phyloP scores from a whole-genome alignment of 2,797 vertebrate genomes.

The Manis javanica region DNA sequence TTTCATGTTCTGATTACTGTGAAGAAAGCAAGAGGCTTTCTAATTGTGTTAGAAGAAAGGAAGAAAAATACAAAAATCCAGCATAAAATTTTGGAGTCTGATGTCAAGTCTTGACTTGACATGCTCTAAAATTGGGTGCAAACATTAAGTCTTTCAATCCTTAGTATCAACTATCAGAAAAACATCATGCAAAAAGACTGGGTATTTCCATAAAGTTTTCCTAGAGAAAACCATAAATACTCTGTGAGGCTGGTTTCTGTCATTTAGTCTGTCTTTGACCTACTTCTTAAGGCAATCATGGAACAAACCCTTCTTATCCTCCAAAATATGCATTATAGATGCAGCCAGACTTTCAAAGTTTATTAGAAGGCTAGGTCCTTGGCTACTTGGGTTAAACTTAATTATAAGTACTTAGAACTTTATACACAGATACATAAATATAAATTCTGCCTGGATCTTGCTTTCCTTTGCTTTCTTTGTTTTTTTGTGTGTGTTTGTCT shows the following conservation, averaged over 20 bases:
- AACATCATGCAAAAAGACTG: background rate
- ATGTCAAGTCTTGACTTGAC: background rate
- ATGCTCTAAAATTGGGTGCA: background rate
- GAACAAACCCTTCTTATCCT: background rate
- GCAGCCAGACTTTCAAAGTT: background rate
- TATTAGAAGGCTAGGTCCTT: background rate
- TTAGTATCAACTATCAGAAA: background rate
- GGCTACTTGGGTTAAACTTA: background rate
- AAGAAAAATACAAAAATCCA: background rate
- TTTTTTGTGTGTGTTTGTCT: background rate
- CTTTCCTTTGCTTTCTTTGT: background rate
- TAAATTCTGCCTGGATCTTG: background rate
- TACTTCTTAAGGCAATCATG: background rate
- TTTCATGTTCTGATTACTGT: conserved; percentile 63
- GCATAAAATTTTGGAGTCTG: background rate
- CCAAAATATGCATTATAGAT: background rate
- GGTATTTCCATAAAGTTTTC: background rate
- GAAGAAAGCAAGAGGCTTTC: conserved; percentile 53
- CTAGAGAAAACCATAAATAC: background rate
- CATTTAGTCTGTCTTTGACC: background rate
- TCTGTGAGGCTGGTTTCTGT: background rate
- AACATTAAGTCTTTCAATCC: background rate
- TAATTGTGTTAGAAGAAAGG: conserved; percentile 32
- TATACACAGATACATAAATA: background rate
- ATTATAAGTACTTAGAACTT: background rate